Conservation (phyloP, 37 sponge, comb jelly and placozoan species). For the Oscarella lobularis region DNA sequence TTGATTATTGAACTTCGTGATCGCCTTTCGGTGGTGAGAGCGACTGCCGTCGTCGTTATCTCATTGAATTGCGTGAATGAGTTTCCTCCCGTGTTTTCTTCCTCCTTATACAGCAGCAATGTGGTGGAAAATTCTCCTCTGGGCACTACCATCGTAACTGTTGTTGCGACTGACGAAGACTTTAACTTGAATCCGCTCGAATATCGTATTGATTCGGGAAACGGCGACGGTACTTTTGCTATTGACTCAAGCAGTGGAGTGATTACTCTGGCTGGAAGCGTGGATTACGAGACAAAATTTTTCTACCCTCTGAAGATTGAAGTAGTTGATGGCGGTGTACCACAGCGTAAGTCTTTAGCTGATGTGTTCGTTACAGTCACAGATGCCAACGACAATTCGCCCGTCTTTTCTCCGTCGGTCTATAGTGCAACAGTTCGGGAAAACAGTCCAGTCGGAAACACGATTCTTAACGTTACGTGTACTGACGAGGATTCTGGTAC, state of each 20-base stretch:
- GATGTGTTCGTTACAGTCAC: neutral
- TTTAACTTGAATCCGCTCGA: neutral
- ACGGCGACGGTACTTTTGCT: slow-evolving; percentile 12
- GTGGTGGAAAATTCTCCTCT: slow-evolving; percentile 29
- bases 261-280: slow-evolving; percentile 32
- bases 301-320: slow-evolving; percentile 27
- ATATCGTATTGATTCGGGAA: neutral
- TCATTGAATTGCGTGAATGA: slow-evolving; percentile 13
- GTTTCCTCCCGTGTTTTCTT: slow-evolving; percentile 37
- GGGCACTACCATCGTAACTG: slow-evolving; percentile 14
- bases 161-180: slow-evolving; percentile 52
- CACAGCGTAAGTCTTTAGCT: neutral
- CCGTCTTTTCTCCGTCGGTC: neutral
- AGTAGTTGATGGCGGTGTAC: slow-evolving; percentile 22
- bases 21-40: neutral
- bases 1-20: neutral
- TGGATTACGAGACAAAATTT: slow-evolving; percentile 34
- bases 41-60: neutral
- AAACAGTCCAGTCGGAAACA: slow-evolving; percentile 1
- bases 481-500: neutral
- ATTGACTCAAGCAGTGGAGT: slow-evolving; percentile 37
- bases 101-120: slow-evolving; percentile 11
- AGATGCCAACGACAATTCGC: neutral
- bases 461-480: neutral
- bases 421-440: neutral